A percentile compares a stretch with the other conserved stretches of the same genome.
Conservation (phyloP, 1,140 invertebrate species). For the Cheumatopsyche charites region DNA sequence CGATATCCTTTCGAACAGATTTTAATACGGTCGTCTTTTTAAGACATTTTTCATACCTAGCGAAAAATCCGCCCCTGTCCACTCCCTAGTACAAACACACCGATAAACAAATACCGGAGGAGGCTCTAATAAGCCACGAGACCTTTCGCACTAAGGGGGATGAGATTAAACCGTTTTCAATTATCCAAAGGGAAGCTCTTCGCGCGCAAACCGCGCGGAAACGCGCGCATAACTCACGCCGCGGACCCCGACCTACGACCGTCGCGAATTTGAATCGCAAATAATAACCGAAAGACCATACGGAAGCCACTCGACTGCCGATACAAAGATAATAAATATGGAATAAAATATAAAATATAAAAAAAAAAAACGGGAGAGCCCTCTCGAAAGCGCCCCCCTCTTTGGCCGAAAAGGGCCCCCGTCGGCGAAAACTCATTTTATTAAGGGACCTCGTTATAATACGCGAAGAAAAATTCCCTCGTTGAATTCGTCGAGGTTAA, state of each 20-base stretch:
- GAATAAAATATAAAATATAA: no score
- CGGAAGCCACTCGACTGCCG: no score
- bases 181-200: constrained; percentile 21
- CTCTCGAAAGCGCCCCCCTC: no score
- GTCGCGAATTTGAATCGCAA: constrained; percentile 1
- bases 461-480: constrained; percentile 9
- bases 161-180: constrained; percentile 17
- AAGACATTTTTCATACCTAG: no score
- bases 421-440: not conserved
- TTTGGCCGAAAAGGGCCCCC: not conserved
- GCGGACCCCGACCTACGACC: not conserved
- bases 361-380: no score
- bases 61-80: no score
- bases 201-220: constrained; percentile 5
- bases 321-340: no score
- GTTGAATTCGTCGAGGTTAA: not conserved
- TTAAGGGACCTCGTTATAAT: constrained; percentile 19
- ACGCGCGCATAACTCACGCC: not conserved
- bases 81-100: not conserved
- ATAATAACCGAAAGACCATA: no score
- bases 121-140: not conserved
- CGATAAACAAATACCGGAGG: not conserved
- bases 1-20: no score
- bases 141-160: not conserved
- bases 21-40: no score